Percentiles rank a stretch among this genome's conserved stretches.
These are phyloP conservation scores for Callyntrura guangdongensis DNA, from an alignment of 2,888 invertebrate species.

Conservation along the genomic window DNA sequence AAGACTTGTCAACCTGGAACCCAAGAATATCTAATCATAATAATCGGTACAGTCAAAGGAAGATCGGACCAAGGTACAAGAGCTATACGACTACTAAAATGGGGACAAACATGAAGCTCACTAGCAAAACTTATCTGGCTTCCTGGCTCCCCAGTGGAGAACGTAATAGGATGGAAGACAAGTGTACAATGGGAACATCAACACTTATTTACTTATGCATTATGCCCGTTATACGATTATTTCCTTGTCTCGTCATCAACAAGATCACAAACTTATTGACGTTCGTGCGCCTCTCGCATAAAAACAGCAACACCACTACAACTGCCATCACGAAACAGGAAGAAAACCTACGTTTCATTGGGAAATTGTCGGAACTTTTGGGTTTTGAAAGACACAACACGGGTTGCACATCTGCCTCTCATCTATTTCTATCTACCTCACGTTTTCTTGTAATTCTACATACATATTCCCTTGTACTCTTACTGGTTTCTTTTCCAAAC, in stretches of 20 bases:
- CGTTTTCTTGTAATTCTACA: too few species aligned
- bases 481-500: neutral
- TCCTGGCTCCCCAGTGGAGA: neutral
- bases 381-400: neutral
- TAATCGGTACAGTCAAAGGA: conserved; percentile 42
- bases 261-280: conserved; percentile 19
- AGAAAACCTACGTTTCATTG: neutral
- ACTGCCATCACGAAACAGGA: too few species aligned
- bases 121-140: conserved; percentile 24
- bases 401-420: neutral
- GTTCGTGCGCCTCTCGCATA: neutral
- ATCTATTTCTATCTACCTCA: too few species aligned
- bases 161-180: neutral
- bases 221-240: neutral
- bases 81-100: too few species aligned
- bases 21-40: conserved; percentile 19
- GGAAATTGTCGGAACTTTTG: conserved; percentile 1
- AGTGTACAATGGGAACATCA: neutral
- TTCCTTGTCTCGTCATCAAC: neutral
- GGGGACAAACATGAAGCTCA: neutral
- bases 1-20: neutral
- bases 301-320: neutral
- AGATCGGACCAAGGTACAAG: neutral
- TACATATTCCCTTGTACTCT: too few species aligned
- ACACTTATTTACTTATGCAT: neutral